phyloP scores from a whole-genome alignment of 2,797 vertebrate species.

The Fratercula arctica region DNA sequence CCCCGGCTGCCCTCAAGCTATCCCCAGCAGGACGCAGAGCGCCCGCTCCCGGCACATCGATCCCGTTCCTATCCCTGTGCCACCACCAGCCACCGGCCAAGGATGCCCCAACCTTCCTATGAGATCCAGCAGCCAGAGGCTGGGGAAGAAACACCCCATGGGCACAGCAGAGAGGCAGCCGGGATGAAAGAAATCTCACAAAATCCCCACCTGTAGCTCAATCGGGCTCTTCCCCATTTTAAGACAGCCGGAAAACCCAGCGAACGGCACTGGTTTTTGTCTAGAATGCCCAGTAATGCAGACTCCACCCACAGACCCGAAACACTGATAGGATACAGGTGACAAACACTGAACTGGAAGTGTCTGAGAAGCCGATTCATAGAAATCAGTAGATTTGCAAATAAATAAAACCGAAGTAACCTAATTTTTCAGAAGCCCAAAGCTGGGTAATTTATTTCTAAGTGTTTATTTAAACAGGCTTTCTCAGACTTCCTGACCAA shows the following conservation, averaged over 20 bases:
- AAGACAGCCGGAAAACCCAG: background rate
- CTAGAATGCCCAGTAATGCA: background rate
- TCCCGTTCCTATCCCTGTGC: accelerated
- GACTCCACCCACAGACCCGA: background rate
- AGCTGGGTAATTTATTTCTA: background rate
- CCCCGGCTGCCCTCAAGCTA: background rate
- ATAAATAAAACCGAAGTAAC: background rate
- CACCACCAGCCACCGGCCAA: background rate
- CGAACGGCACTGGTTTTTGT: background rate
- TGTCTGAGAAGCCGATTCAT: background rate
- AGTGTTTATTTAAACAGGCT: background rate
- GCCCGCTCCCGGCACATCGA: background rate
- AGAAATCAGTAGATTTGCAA: background rate
- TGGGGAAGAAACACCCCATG: background rate
- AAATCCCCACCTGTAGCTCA: background rate
- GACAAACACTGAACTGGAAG: background rate
- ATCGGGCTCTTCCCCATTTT: background rate
- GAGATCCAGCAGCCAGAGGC: background rate
- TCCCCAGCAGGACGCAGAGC: background rate
- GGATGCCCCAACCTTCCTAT: background rate
- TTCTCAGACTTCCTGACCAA: background rate
- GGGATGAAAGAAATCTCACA: background rate
- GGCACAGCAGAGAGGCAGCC: background rate
- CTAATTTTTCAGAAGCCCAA: background rate
- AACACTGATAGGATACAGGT: accelerated